Percentiles rank a stretch among this genome's conserved stretches.
Evolutionary conservation across 2,888 invertebrate genomes (phyloP).

Genomic region (Acronicta aceris): DNA sequence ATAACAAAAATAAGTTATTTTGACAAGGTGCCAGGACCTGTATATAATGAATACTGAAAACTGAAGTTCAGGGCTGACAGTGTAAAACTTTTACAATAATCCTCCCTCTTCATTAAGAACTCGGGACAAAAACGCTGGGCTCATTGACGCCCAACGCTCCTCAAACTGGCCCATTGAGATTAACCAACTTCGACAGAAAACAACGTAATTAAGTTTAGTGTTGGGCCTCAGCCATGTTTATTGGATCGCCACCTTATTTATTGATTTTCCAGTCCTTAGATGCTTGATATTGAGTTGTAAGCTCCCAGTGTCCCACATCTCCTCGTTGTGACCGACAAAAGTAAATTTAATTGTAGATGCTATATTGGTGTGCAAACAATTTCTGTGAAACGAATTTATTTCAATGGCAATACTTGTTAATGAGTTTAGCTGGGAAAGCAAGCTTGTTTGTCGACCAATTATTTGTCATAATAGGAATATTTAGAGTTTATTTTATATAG

Average conservation of each 20-base stretch:
- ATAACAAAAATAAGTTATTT: slow-evolving; percentile 27
- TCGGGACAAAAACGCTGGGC: slow-evolving; percentile 63
- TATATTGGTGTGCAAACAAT: slow-evolving; percentile 20
- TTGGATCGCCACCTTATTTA: slow-evolving; percentile 65
- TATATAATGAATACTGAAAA: slow-evolving; percentile 36
- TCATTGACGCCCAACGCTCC: slow-evolving; percentile 60
- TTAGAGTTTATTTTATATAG: slow-evolving; percentile 18
- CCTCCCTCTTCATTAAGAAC: slow-evolving; percentile 62
- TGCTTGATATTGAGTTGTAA: slow-evolving; percentile 14
- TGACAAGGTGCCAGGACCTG: slow-evolving; percentile 20
- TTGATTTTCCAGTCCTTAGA: slow-evolving; percentile 57
- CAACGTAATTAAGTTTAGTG: slow-evolving; percentile 75
- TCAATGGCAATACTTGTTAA: slow-evolving; percentile 27
- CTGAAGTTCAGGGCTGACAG: slow-evolving; percentile 49
- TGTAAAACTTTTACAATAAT: slow-evolving; percentile 72
- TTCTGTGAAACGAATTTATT: slow-evolving; percentile 30
- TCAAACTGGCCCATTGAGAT: slow-evolving; percentile 72
- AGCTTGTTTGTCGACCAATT: slow-evolving; percentile 42
- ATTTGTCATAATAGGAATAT: slow-evolving; percentile 23
- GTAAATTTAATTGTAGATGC: slow-evolving; percentile 11
- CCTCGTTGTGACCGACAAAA: slow-evolving; percentile 1
- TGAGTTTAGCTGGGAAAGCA: slow-evolving; percentile 24
- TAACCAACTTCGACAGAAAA: slow-evolving; percentile 73
- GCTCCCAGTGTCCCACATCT: slow-evolving; percentile 4
- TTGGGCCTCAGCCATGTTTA: slow-evolving; percentile 64